Evolutionary conservation across 1,140 invertebrate species (phyloP).

Genomic region (Ooceraea biroi): DNA sequence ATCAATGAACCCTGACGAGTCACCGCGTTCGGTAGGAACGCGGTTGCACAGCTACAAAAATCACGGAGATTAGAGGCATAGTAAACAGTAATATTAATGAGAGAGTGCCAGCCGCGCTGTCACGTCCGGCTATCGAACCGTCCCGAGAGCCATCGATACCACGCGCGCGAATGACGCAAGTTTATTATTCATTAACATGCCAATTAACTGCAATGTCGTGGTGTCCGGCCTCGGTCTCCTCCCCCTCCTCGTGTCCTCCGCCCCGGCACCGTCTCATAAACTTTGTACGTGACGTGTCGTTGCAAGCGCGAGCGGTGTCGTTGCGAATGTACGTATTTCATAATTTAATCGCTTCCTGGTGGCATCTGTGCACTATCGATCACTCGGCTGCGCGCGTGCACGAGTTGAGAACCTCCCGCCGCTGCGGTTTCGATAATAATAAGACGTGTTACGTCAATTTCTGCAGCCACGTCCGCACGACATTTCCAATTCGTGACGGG

Average conservation of each 20-base stretch:
- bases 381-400: constrained; percentile 17
- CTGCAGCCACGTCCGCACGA: constrained; percentile 46
- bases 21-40: constrained; percentile 30
- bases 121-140: constrained; percentile 69
- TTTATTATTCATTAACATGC: constrained; percentile 84
- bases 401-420: constrained; percentile 53
- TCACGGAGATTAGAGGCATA: constrained; percentile 74
- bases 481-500: constrained; percentile 40
- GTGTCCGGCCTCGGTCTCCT: constrained; percentile 13
- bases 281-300: constrained; percentile 59
- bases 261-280: constrained; percentile 48
- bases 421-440: constrained; percentile 51
- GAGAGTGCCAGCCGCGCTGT: constrained; percentile 76
- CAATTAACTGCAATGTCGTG: constrained; percentile 81
- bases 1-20: constrained; percentile 77
- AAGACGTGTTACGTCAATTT: constrained; percentile 55
- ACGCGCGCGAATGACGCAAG: constrained; percentile 78
- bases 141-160: constrained; percentile 68
- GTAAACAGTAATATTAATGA: constrained; percentile 84
- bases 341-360: constrained; percentile 61
- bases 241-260: background rate
- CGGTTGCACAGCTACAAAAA: constrained; percentile 58
- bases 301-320: constrained; percentile 29
- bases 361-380: constrained; percentile 57
- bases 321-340: constrained; percentile 60